A percentile compares a stretch with the other conserved stretches of the same genome.
These are phyloP conservation scores for Spilosoma lubricipeda DNA, from an alignment of 2,888 invertebrate genomes.

Conservation along the genomic window DNA sequence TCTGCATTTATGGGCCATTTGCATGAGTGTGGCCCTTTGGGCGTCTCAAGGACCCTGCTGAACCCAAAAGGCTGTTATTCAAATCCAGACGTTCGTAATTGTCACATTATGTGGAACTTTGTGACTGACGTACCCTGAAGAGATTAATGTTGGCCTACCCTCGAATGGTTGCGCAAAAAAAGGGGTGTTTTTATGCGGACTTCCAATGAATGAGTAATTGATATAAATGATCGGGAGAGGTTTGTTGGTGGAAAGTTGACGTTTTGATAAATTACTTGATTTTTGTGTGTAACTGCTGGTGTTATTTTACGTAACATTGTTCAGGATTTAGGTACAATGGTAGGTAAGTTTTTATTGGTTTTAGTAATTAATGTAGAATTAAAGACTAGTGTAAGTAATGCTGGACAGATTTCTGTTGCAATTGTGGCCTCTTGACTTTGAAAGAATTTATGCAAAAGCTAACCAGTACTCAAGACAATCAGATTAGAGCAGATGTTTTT, in stretches of 20 bases:
- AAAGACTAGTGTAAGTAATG: not conserved
- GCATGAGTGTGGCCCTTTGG: conserved; percentile 15
- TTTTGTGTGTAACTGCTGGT: conserved; percentile 14
- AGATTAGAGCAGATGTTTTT: not conserved
- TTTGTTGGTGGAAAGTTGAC: conserved; percentile 40
- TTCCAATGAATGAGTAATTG: conserved; percentile 52
- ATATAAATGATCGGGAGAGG: conserved; percentile 51
- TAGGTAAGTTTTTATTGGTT: not conserved
- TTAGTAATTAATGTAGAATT: not conserved
- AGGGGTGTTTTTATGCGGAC: conserved; percentile 47
- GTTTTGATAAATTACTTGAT: conserved; percentile 45
- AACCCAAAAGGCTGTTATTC: conserved; percentile 36
- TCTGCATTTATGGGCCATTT: conserved; percentile 50
- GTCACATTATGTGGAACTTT: conserved; percentile 53
- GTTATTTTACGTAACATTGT: conserved; percentile 8
- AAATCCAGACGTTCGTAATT: conserved; percentile 51
- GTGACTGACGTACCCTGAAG: conserved; percentile 52
- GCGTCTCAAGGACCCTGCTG: conserved; percentile 5
- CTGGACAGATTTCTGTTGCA: not conserved
- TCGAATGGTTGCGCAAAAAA: conserved; percentile 40
- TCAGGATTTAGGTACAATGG: conserved; percentile 3
- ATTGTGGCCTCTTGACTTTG: not conserved
- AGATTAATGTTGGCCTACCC: conserved; percentile 57
- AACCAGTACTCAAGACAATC: not conserved
- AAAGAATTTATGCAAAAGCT: not conserved